phyloP scores from a whole-genome alignment of 2,797 vertebrate species.

The Remorina albescens region DNA sequence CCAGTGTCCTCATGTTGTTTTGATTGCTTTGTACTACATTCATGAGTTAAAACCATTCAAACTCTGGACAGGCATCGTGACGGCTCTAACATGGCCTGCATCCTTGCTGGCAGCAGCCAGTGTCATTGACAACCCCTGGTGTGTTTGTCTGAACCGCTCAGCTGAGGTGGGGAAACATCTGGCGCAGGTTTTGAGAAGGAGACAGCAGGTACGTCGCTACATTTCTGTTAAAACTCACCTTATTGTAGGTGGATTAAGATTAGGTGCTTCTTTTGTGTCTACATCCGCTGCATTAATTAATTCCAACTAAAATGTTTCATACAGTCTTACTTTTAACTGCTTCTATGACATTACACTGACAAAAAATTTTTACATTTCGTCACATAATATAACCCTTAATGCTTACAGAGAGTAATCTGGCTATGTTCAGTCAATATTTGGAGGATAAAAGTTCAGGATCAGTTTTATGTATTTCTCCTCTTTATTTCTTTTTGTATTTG shows the following conservation, averaged over 20 bases:
- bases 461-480: background rate
- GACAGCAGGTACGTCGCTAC: slow-evolving; percentile 89
- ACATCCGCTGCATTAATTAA: too few species aligned
- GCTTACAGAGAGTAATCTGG: background rate
- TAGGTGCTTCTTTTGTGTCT: background rate
- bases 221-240: background rate
- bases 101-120: slow-evolving; percentile 91
- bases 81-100: slow-evolving; percentile 93
- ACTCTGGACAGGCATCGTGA: slow-evolving; percentile 87
- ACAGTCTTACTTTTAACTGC: background rate
- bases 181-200: slow-evolving; percentile 91
- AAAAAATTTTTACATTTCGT: background rate
- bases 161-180: slow-evolving; percentile 97
- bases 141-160: slow-evolving; percentile 94
- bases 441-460: background rate
- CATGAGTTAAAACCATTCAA: background rate
- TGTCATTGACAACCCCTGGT: slow-evolving; percentile 98
- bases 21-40: background rate
- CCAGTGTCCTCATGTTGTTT: background rate
- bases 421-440: background rate
- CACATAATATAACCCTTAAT: background rate
- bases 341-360: background rate
- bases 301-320: background rate
- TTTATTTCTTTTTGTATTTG: slow-evolving; percentile 29
- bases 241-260: background rate